Evolutionary conservation across 1,140 invertebrate species (phyloP), one percentile per base, ranked within the genome.

Genomic region (Lethrus apterus): DNA sequence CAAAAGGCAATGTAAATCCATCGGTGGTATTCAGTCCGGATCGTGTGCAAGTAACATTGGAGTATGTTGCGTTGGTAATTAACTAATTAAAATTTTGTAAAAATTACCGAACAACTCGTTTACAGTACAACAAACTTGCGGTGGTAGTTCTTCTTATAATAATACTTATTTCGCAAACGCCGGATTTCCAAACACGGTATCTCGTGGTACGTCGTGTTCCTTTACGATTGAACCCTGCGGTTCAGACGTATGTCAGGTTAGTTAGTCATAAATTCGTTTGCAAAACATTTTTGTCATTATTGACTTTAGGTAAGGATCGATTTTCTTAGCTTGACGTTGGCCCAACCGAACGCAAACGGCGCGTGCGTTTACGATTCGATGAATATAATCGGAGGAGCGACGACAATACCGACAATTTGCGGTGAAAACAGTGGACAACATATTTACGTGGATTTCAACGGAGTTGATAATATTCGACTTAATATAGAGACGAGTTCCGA

Each of bases 131-230:
- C 73, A 74, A 51, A 69, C 73, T 0, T 88, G 85, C 55, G 83
- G 84, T 3, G 69, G 71, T 4, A 75, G 72, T 0, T 81, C 84
- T 1, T 75, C 75, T 13, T 70, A 80, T 31, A 90, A 90, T 57
- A 86, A 88, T 46, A 90, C 86, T 0, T 89, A 90, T 61, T 91
- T 90, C 61, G 76, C 80, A 2, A 90, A 81, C 65, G 77, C 76
- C 0, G 77, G 74, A 1, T 87, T 82, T 68, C 83, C 83, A 1
- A 72, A 70, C 2, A 73, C 78, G 0, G 83, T 79, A 57, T 66
- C 70, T 1, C 81, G 79, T 1, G 80, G 80, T 4, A 74, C 77
- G 19, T 65, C 79, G 0, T 91, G 87, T 56, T 73, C 74, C 1
- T 77, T 88, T 49, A 78, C 77, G 4, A 74, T 90, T 0, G 73